Conservation (phyloP, 2,113 vertebrate species). For the Eclectus roratus region DNA sequence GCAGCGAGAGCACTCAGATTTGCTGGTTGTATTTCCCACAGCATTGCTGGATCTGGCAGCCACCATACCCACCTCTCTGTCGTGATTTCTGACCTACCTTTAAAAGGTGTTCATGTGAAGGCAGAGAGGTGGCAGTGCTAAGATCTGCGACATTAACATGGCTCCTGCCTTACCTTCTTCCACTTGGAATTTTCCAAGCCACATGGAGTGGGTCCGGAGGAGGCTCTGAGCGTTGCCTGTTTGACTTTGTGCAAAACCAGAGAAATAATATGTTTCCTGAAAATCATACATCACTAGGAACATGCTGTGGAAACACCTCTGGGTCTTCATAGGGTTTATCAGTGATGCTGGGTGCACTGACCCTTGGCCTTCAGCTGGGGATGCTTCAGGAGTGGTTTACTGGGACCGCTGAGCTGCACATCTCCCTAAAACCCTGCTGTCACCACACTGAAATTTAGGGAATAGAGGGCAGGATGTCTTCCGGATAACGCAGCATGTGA, state of each 20-base stretch:
- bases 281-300: rapidly evolving
- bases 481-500: not conserved
- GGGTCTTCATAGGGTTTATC: not conserved
- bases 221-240: not conserved
- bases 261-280: not conserved
- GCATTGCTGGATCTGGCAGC: not conserved
- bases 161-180: not conserved
- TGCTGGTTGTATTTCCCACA: not conserved
- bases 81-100: not conserved
- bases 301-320: not conserved
- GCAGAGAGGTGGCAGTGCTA: not conserved
- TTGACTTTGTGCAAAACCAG: not conserved
- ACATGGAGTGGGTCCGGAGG: not conserved
- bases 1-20: not conserved
- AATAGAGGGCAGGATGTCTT: not conserved
- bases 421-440: not conserved
- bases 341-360: not conserved
- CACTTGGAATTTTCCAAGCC: not conserved
- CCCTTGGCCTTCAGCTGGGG: not conserved
- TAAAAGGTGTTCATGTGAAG: not conserved
- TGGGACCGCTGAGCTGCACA: not conserved
- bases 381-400: not conserved
- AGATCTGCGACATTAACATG: not conserved
- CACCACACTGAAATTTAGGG: not conserved
- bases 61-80: not conserved